Conservation (phyloP, 2,888 invertebrate genomes). For the Phyllotreta cruciferae region DNA sequence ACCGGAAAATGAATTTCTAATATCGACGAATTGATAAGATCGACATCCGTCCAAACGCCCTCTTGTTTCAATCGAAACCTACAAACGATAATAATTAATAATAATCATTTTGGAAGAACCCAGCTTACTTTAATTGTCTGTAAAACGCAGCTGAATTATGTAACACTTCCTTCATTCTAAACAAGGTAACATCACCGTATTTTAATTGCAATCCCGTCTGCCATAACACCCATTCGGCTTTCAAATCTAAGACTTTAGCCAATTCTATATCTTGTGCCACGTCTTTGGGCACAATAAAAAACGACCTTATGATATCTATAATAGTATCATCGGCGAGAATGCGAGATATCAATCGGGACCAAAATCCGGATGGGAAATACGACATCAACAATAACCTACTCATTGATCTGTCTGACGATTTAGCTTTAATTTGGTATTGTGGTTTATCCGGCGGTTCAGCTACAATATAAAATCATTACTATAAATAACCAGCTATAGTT, state of each 20-base stretch:
- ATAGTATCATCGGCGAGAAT: conserved; percentile 88
- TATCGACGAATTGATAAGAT: conserved; percentile 79
- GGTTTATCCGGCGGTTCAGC: conserved; percentile 47
- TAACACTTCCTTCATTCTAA: conserved; percentile 82
- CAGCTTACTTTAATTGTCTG: conserved; percentile 57
- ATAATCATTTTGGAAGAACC: background rate
- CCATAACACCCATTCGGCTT: conserved; percentile 93
- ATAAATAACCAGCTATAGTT: background rate
- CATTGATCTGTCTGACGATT: conserved; percentile 67
- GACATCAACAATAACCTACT: conserved; percentile 88
- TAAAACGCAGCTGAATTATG: conserved; percentile 63
- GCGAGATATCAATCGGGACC: conserved; percentile 93
- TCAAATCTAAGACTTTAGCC: conserved; percentile 69
- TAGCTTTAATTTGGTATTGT: conserved; percentile 55
- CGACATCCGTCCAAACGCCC: conserved; percentile 85
- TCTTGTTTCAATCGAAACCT: conserved; percentile 78
- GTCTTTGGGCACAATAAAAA: conserved; percentile 77
- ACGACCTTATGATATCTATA: conserved; percentile 76
- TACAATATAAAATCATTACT: conserved; percentile 23
- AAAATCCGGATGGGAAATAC: conserved; percentile 98
- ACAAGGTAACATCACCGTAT: conserved; percentile 81
- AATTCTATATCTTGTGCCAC: conserved; percentile 69
- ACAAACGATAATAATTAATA: conserved; percentile 5
- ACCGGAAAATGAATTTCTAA: conserved; percentile 87
- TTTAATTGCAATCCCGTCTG: conserved; percentile 88